Base-by-base conservation (phyloP, 2,888 invertebrate species). In the Endotricha flammealis region DNA sequence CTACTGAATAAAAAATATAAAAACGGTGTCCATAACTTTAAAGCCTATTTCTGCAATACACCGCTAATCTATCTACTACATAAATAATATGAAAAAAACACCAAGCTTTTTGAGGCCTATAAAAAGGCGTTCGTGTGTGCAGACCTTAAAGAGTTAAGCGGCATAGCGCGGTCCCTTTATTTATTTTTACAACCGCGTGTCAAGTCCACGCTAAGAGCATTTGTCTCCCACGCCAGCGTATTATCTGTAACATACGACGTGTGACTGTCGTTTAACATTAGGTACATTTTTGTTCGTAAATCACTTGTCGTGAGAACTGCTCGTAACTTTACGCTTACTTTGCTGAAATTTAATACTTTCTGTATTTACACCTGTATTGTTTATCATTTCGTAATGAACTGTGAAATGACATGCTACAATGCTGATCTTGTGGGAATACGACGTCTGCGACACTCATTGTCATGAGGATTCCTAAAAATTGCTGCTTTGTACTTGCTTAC, bases 181-280 rank as follows among this genome's bases (percentile, higher is more conserved):
- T 72, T 71, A 73, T 73, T 72, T 73, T 73, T 70, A 72, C 70
- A 69, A 52, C 64, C 65, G 54, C 58, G 44, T 64, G 74, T 75
- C 74, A 73, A 67, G 66, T 63, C 66, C 74, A 75, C 64, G 65
- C 69, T 50, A 46, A 42, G 56, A 59, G 58, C 73, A 74, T 76
- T 76, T 75, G 64, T 75, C 73, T 74, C 53, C 50, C 49, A 57
- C 50, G 62, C 58, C 53, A 56, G 48, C 61, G 68, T 62, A 67
- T 70, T 73, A 72, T 72, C 68, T 67, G 50, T 60, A 59, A 62
- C 59, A 53, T 59, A 60, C 62, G 64, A 56, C 52, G 53, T 62
- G 65, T 46, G 53, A 48, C 60, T 63, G 65, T 58, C 61, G 50
- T 45, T 60, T 57, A 56, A 64, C 58, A 62, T 64, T 61, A 58